Percentiles rank a stretch among this genome's conserved stretches.
phyloP scores from a whole-genome alignment of 2,888 invertebrate genomes.

The Torymus aiolomorphi region DNA sequence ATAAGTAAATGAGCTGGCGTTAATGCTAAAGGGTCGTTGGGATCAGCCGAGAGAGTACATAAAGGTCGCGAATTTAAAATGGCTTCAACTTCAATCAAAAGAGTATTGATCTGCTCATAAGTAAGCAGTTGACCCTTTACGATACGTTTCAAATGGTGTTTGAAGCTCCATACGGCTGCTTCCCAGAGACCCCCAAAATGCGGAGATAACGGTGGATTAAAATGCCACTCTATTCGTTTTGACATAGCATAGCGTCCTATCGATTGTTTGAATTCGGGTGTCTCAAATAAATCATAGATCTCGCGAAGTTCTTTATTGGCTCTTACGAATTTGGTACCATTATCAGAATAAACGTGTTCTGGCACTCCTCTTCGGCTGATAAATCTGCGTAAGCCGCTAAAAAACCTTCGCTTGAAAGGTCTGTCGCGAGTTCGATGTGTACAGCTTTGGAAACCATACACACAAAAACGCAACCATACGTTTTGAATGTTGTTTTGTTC shows the following conservation, averaged over 20 bases:
- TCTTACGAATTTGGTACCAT: conserved; percentile 2
- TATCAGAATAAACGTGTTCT: background rate
- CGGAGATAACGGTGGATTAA: conserved; percentile 3
- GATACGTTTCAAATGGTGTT: background rate
- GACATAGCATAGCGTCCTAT: background rate
- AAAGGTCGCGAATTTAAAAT: too few species aligned
- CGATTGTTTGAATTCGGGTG: background rate
- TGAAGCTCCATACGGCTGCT: background rate
- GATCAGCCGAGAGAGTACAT: too few species aligned
- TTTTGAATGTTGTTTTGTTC: background rate
- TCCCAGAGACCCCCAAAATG: too few species aligned
- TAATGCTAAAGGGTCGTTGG: too few species aligned
- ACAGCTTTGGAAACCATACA: conserved; percentile 18
- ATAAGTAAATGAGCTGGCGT: background rate
- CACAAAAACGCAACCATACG: conserved; percentile 4
- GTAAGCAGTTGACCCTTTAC: background rate
- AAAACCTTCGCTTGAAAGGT: too few species aligned
- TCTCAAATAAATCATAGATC: background rate
- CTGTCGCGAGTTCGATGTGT: conserved; percentile 2
- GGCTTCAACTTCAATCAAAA: background rate
- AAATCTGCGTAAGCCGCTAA: too few species aligned
- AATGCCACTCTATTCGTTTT: conserved; percentile 14
- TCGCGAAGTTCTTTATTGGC: background rate
- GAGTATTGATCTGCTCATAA: background rate
- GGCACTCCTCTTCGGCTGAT: background rate